These are phyloP conservation scores for Raja brachyura DNA, from an alignment of 2,113 vertebrate genomes.

Conservation along the genomic window DNA sequence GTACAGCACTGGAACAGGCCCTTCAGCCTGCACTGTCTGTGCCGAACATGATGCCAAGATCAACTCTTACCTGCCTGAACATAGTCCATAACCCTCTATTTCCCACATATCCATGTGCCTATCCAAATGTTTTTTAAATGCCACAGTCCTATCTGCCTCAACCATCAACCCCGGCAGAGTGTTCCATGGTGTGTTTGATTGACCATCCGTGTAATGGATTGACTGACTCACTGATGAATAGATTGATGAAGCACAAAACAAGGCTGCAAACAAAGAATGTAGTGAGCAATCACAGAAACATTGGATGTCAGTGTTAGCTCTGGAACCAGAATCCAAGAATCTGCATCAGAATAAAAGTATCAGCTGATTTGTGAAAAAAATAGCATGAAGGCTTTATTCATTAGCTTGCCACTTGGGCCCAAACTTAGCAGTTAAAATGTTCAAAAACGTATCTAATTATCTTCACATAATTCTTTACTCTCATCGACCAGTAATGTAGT, in stretches of 20 bases:
- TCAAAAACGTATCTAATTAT: background rate
- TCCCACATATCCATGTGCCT: too few species aligned
- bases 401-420: too few species aligned
- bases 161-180: too few species aligned
- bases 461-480: background rate
- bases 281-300: background rate
- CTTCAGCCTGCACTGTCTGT: too few species aligned
- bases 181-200: background rate
- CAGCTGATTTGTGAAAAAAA: background rate
- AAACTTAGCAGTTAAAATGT: background rate
- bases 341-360: background rate
- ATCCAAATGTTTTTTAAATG: too few species aligned
- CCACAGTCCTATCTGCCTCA: too few species aligned
- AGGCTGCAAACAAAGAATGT: background rate
- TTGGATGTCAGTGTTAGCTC: background rate
- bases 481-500: background rate
- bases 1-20: too few species aligned
- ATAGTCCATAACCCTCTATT: too few species aligned
- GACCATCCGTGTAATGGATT: background rate
- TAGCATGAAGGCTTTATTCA: background rate
- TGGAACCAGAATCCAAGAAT: background rate
- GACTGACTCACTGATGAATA: background rate
- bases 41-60: too few species aligned
- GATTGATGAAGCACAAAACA: background rate
- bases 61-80: too few species aligned